Evolutionary conservation across 2,888 invertebrate species (phyloP), one percentile per base, ranked within the genome.

Genomic region (Andrena haemorrhoa): DNA sequence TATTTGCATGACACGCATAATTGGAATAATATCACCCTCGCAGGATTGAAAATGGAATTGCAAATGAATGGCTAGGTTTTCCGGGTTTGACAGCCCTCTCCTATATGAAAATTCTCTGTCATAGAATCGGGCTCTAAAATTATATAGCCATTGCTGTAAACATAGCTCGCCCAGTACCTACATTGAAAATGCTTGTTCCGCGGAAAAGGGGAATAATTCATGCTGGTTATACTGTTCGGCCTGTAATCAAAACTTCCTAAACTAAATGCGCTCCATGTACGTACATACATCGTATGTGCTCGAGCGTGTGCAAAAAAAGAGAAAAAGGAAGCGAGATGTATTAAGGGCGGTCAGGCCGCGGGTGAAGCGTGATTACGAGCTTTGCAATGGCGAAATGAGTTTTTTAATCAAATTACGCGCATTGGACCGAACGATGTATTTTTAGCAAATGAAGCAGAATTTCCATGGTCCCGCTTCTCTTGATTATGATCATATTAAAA

Each of bases 331-430:
- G 12, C 4, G 23, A 23, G 23, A 56, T 20, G 10, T 56, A 56
- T 56, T 56, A 56, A 56, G 5, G 56, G 56, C 23, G 56, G 26
- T 56, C 56, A 26, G 56, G 12, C 23, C 2, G 56, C 3, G 56
- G 56, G 56, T 49, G 47, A 47, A n/a, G 20, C 49, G 29, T 29
- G 60, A 70, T 70, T 70, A 70, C 41, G 60, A 70, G 31, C 12
- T 29, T 61, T 10, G 47, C 60, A 26, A 56, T 56, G 26, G 56
- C 26, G 58, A 41, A 69, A 69, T 56, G 29, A 69, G 41, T 69
- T 58, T 41, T 69, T 33, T 56, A 58, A 69, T 69, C 6, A 58
- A 58, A 69, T 69, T 26, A 41, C 23, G 2, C 1, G 35, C 8
- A 26, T 10, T 53, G 8, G 23, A 31, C 41, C n/a, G 23, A 41